Evolutionary conservation across 2,888 invertebrate species (phyloP), one percentile per base, ranked within the genome.

Genomic region (Tetragonisca angustula): DNA sequence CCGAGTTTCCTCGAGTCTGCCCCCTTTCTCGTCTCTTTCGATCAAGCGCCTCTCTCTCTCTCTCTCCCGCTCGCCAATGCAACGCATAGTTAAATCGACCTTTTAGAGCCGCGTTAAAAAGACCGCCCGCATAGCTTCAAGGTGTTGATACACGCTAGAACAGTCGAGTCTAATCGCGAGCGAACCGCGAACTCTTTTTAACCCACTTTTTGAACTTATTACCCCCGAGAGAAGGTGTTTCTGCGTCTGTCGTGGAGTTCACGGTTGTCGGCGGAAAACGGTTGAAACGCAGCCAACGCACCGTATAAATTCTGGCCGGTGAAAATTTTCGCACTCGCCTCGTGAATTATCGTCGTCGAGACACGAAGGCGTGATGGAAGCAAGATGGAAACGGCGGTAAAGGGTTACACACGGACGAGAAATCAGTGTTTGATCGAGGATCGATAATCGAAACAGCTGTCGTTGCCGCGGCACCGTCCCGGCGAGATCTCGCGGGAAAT

Each of bases 81-180:
- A n/a, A 36, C 62, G 62, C 27, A 27, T 21, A 68, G 79, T 75
- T 82, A 49, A 50, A 76, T 80, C 82, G 79, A 79, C 73, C 87
- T 81, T 83, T 85, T 67, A 77, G 71, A 84, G 80, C 43, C 69
- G 68, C 82, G 73, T 72, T 76, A 87, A 89, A 90, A 83, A 83
- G 80, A 73, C 87, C 88, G 89, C 83, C 70, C 27, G 71, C 65
- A 65, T 75, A 19, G 73, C 54, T 65, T 77, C 4, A 49, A 84
- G 79, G 80, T 83, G 85, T 84, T 76, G 88, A 89, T 84, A 87
- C 86, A 79, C 76, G 61, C n/a, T 74, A 77, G 79, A 81, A 59
- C 69, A 52, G 74, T 73, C 15, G 5, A 61, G 19, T 32, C 76
- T 75, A 75, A 62, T 76, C 73, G 76, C 32, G 43, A 72, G 59